Conservation (phyloP, 2,797 vertebrate genomes). For the Periophthalmus magnuspinnatus region DNA sequence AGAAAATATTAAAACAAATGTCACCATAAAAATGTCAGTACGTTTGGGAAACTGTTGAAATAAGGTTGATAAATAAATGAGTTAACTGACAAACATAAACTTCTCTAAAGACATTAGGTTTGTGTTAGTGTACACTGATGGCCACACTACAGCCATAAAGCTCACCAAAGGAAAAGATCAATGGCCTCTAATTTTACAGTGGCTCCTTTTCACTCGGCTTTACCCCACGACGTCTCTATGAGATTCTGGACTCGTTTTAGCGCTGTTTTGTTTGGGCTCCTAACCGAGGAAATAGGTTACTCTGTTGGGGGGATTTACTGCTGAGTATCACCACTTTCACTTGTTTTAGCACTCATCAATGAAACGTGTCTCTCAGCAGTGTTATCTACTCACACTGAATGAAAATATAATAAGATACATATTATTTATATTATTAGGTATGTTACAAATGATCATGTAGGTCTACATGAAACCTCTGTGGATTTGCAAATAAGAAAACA, state of each 20-base stretch:
- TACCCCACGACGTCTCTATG: slow-evolving; percentile 34
- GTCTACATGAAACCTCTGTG: too few relatives aligned
- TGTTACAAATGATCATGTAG: too few relatives aligned
- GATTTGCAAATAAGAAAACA: too few relatives aligned
- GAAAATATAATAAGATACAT: too few relatives aligned
- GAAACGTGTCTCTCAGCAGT: background rate
- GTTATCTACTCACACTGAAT: too few relatives aligned
- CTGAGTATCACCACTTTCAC: slow-evolving; percentile 44
- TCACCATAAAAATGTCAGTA: too few relatives aligned
- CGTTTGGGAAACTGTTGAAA: background rate
- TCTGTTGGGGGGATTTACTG: slow-evolving; percentile 23
- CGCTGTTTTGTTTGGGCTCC: slow-evolving; percentile 44
- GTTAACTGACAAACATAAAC: background rate
- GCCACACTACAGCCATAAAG: slow-evolving; percentile 55
- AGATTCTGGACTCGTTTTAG: slow-evolving; percentile 41
- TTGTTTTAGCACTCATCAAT: slow-evolving; percentile 17
- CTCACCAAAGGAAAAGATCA: slow-evolving; percentile 66
- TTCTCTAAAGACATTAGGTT: background rate
- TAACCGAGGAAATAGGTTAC: slow-evolving; percentile 15
- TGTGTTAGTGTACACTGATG: slow-evolving; percentile 36
- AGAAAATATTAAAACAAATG: too few relatives aligned
- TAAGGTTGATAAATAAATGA: background rate
- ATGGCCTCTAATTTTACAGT: slow-evolving; percentile 55
- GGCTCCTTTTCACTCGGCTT: slow-evolving; percentile 52
- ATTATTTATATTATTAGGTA: too few relatives aligned